Evolutionary conservation across 2,797 vertebrate species (phyloP).

Genomic region (Lacerta agilis): DNA sequence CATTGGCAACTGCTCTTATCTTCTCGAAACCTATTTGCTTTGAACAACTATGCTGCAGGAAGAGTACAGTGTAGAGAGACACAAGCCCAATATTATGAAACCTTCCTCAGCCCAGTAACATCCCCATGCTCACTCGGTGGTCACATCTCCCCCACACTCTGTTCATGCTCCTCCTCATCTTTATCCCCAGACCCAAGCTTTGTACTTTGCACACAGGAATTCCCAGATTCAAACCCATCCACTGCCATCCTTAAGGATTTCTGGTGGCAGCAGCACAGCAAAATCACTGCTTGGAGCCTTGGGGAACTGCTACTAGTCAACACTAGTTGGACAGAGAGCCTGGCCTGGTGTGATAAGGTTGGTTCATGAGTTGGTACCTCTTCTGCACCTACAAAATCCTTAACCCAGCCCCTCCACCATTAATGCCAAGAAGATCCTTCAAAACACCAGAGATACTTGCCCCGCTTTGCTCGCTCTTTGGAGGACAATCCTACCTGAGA

Average conservation of each 20-base stretch:
- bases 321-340: not conserved
- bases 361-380: not conserved
- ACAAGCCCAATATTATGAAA: not conserved
- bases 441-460: too few species aligned
- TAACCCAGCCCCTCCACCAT: rapidly evolving
- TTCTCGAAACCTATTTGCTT: not conserved
- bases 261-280: too few species aligned
- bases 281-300: not conserved
- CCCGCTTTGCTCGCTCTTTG: not conserved
- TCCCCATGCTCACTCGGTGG: too few species aligned
- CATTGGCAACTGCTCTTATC: not conserved
- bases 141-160: not conserved
- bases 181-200: not conserved
- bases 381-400: not conserved
- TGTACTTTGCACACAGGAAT: not conserved
- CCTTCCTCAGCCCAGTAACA: not conserved
- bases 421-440: too few species aligned
- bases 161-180: not conserved
- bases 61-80: not conserved
- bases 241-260: not conserved
- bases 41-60: not conserved
- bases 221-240: not conserved
- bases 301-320: not conserved
- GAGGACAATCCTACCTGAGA: not conserved
- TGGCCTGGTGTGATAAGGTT: not conserved